Evolutionary conservation across 2,797 vertebrate genomes (phyloP).

Genomic region (Enteromius afrohamiltoni): DNA sequence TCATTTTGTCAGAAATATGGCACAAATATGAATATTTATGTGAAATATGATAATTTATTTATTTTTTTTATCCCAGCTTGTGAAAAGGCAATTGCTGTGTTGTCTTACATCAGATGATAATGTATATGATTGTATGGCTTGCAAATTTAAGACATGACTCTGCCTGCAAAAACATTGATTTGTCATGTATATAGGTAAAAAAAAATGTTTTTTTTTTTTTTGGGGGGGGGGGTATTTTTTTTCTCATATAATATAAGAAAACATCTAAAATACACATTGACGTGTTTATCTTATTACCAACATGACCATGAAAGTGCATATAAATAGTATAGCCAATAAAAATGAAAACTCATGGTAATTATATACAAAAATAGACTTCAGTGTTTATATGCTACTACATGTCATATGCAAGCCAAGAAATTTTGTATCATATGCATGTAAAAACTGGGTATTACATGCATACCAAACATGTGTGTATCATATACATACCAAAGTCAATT

Average conservation of each 20-base stretch:
- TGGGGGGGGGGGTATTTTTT: too few relatives aligned
- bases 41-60: neutral
- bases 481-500: too few relatives aligned
- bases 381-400: too few relatives aligned
- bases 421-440: too few relatives aligned
- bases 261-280: neutral
- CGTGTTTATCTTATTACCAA: neutral
- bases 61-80: neutral
- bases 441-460: too few relatives aligned
- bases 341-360: too few relatives aligned
- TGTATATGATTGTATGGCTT: neutral
- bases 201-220: neutral
- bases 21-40: neutral
- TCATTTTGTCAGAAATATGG: neutral
- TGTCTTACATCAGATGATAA: neutral
- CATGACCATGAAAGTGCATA: too few relatives aligned
- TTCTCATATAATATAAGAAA: too few relatives aligned
- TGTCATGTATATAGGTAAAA: neutral
- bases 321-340: too few relatives aligned
- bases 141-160: neutral
- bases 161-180: neutral
- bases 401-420: too few relatives aligned
- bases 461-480: too few relatives aligned
- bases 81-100: neutral
- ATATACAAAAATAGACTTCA: too few relatives aligned